These are phyloP conservation scores for Hyperoplus immaculatus DNA, from an alignment of 2,797 vertebrate species.

Conservation along the genomic window DNA sequence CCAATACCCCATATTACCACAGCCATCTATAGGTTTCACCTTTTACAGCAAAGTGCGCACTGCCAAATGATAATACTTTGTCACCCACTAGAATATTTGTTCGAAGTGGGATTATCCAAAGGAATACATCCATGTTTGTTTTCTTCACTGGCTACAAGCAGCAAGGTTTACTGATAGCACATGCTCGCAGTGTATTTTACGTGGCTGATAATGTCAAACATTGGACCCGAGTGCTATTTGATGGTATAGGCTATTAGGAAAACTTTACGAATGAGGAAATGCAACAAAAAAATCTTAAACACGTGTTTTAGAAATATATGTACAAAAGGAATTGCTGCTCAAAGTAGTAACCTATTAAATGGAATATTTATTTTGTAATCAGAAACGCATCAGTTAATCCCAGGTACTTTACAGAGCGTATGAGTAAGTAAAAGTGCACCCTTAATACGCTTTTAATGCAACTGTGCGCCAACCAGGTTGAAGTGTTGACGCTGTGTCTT, in stretches of 20 bases:
- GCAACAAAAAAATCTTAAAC: neutral
- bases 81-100: neutral
- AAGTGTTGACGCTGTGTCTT: constrained; percentile 34
- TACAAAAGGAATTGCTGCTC: neutral
- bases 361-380: constrained; percentile 3
- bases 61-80: too few relatives aligned
- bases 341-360: neutral
- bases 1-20: neutral
- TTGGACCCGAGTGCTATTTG: neutral
- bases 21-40: neutral
- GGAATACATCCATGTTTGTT: neutral
- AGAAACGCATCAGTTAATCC: constrained; percentile 58
- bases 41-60: neutral
- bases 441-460: constrained; percentile 49
- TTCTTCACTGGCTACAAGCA: neutral
- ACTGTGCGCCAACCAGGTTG: constrained; percentile 26
- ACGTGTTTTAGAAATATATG: neutral
- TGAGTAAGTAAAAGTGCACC: constrained; percentile 68
- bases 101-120: neutral
- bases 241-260: neutral
- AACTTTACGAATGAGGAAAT: neutral
- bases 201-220: neutral
- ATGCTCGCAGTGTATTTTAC: neutral
- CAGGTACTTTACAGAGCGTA: constrained; percentile 63
- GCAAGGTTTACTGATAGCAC: neutral